Evolutionary conservation across 2,797 vertebrate species (phyloP).

Genomic region (Phalloptychus januarius): DNA sequence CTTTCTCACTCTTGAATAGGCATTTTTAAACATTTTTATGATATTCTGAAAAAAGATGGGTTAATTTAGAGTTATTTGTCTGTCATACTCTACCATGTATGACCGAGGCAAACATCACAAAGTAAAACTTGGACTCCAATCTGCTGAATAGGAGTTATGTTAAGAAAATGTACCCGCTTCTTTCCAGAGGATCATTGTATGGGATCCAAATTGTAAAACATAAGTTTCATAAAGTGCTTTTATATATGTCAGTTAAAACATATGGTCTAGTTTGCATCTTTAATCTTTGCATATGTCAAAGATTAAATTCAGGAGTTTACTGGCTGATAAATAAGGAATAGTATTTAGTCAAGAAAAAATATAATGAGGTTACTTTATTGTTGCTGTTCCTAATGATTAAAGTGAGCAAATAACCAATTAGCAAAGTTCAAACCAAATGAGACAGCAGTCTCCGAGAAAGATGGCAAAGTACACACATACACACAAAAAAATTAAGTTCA

Average conservation of each 20-base stretch:
- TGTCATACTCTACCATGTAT: conserved; percentile 6
- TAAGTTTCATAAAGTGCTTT: neutral
- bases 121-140: conserved; percentile 8
- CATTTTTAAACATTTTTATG: neutral
- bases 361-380: neutral
- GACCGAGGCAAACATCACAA: conserved; percentile 27
- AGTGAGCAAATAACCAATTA: neutral
- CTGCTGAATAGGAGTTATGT: conserved; percentile 8
- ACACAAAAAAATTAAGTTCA: neutral
- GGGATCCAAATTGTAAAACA: conserved; percentile 3
- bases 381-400: neutral
- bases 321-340: neutral
- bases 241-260: neutral
- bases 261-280: too few relatives aligned
- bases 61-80: too few relatives aligned
- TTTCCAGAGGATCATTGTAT: conserved; percentile 2
- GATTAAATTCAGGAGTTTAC: neutral
- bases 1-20: neutral
- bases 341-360: neutral
- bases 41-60: too few relatives aligned
- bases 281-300: neutral
- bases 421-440: neutral
- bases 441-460: neutral
- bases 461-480: neutral
- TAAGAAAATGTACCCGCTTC: conserved; percentile 18